Evolutionary conservation across 2,113 vertebrate genomes (phyloP).

Genomic region (Sitta europaea): DNA sequence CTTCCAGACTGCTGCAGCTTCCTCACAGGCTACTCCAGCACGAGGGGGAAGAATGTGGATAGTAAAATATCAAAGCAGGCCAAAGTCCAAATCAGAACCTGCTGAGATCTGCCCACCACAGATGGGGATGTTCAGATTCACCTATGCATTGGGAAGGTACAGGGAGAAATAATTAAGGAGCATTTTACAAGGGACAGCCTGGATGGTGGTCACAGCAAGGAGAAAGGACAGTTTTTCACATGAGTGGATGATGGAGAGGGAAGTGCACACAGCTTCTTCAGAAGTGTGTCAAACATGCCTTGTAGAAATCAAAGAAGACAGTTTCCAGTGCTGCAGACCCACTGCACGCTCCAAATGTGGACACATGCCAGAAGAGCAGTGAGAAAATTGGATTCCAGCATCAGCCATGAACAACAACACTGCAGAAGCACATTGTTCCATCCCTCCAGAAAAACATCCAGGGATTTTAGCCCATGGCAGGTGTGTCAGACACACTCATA

Average conservation of each 20-base stretch:
- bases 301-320: not conserved
- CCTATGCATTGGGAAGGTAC: not conserved
- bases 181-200: not conserved
- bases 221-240: not conserved
- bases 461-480: not conserved
- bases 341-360: not conserved
- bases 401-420: not conserved
- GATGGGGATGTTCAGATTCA: not conserved
- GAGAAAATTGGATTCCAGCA: not conserved
- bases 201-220: not conserved
- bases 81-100: not conserved
- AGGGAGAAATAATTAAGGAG: not conserved
- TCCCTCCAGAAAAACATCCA: not conserved
- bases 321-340: not conserved
- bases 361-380: accelerated
- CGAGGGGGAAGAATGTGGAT: not conserved
- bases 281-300: not conserved
- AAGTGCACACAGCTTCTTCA: not conserved
- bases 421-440: not conserved
- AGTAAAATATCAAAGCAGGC: not conserved
- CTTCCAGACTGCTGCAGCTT: not conserved
- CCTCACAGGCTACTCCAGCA: not conserved
- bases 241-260: not conserved
- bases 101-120: not conserved
- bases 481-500: not conserved